Conservation (phyloP, 2,797 vertebrate species). For the Rhinophrynus dorsalis region DNA sequence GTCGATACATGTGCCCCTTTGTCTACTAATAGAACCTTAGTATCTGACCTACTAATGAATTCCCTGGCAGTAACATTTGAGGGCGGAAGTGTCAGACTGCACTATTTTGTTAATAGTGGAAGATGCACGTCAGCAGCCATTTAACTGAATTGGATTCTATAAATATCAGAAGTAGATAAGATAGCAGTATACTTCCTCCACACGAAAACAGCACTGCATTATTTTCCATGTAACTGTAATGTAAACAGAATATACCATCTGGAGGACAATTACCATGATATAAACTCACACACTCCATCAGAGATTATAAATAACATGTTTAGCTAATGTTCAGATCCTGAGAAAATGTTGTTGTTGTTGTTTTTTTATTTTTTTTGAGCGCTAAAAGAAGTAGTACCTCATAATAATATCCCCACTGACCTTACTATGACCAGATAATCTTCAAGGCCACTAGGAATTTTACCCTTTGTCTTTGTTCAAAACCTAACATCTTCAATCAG, state of each 20-base stretch:
- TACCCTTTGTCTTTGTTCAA: too few species aligned
- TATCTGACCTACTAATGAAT: slow-evolving; percentile 12
- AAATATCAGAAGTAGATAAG: slow-evolving; percentile 14
- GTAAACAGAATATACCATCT: slow-evolving; percentile 26
- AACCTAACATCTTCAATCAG: too few species aligned
- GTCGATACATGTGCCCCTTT: too few species aligned
- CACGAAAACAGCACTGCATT: slow-evolving; percentile 3
- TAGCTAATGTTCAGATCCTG: too few species aligned
- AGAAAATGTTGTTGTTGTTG: too few species aligned
- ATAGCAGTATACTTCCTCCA: not conserved
- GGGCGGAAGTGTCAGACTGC: slow-evolving; percentile 31
- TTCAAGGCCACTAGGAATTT: too few species aligned
- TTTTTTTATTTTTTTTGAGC: too few species aligned
- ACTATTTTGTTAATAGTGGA: slow-evolving; percentile 11
- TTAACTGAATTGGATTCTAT: slow-evolving; percentile 30
- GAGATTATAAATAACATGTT: too few species aligned
- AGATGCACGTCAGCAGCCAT: slow-evolving; percentile 12
- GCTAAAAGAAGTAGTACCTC: too few species aligned
- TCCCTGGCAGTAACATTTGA: too few species aligned
- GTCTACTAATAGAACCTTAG: not conserved
- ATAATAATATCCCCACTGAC: too few species aligned
- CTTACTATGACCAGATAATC: too few species aligned
- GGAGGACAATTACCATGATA: not conserved
- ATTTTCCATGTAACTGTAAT: not conserved
- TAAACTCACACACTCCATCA: not conserved